Evolutionary conservation across 1,140 invertebrate species (phyloP).

Genomic region (Daktulosphaira vitifoliae): DNA sequence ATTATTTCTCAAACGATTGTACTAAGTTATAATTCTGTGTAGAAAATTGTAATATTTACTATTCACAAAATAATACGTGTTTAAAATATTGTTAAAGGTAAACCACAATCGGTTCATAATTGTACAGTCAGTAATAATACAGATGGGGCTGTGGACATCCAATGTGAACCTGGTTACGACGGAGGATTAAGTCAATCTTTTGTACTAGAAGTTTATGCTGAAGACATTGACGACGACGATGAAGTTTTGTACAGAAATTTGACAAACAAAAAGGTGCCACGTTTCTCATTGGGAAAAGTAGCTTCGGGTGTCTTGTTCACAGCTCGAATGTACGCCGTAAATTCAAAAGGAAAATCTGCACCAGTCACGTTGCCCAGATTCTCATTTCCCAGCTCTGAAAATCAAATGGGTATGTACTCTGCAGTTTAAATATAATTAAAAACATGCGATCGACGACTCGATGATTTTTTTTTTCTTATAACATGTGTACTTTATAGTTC

Average conservation of each 20-base stretch:
- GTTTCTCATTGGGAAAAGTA: constrained; percentile 58
- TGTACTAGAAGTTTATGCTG: constrained; percentile 64
- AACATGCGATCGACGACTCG: no score
- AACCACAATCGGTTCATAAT: constrained; percentile 64
- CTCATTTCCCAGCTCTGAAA: constrained; percentile 68
- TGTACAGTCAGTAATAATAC: constrained; percentile 66
- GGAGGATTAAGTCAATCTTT: constrained; percentile 75
- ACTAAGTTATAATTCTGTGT: no score
- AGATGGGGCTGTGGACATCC: constrained; percentile 61
- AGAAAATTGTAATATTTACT: no score
- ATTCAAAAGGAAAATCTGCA: constrained; percentile 66
- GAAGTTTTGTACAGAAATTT: constrained; percentile 56
- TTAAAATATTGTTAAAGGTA: constrained; percentile 52
- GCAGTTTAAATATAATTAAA: no score
- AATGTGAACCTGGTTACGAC: constrained; percentile 67
- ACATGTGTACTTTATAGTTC: no score
- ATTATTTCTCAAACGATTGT: no score
- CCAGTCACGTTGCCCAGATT: constrained; percentile 62
- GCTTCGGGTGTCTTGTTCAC: constrained; percentile 61
- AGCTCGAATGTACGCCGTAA: constrained; percentile 64
- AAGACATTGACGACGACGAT: constrained; percentile 52
- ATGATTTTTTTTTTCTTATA: no score
- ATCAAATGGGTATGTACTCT: constrained; percentile 64
- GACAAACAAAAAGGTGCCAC: constrained; percentile 50
- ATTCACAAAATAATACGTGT: no score